Conservation (phyloP, 2,888 invertebrate species). For the Myopa tessellatipennis region DNA sequence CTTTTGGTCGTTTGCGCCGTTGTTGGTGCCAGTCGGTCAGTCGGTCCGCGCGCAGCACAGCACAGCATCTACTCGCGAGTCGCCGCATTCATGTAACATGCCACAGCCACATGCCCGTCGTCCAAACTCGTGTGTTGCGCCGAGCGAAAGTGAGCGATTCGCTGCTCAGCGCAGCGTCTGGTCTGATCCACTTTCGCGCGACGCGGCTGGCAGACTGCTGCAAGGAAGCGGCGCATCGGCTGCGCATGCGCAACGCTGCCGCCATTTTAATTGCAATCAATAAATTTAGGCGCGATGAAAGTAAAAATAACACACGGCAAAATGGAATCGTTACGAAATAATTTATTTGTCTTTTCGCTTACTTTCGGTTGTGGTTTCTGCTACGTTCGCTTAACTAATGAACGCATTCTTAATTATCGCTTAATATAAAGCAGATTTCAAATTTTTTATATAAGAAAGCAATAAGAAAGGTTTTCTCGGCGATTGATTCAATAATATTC, state of each 20-base stretch:
- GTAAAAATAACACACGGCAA: slow-evolving; percentile 15
- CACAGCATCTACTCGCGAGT: slow-evolving; percentile 1
- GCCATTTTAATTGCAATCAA: slow-evolving; percentile 31
- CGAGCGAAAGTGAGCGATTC: background rate
- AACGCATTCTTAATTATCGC: too few relatives aligned
- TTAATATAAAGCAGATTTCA: background rate
- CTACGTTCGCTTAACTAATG: background rate
- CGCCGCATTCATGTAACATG: slow-evolving; percentile 5
- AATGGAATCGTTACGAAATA: slow-evolving; percentile 10
- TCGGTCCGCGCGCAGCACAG: background rate
- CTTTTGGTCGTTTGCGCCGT: background rate
- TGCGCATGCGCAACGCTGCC: slow-evolving; percentile 1
- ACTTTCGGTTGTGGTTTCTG: background rate
- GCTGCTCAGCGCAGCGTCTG: background rate
- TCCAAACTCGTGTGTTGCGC: background rate
- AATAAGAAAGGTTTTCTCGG: background rate
- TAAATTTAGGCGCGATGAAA: slow-evolving; percentile 26
- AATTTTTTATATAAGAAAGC: background rate
- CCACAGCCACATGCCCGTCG: background rate
- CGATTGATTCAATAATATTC: slow-evolving; percentile 44
- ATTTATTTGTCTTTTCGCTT: background rate
- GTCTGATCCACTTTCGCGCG: slow-evolving; percentile 26
- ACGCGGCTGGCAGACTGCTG: background rate
- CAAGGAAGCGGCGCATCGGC: background rate
- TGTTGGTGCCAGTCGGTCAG: slow-evolving; percentile 8